Percentiles rank a stretch among this genome's conserved stretches.
These are phyloP conservation scores for Pogoniulus pusillus DNA, from an alignment of 2,797 vertebrate genomes.

Conservation along the genomic window DNA sequence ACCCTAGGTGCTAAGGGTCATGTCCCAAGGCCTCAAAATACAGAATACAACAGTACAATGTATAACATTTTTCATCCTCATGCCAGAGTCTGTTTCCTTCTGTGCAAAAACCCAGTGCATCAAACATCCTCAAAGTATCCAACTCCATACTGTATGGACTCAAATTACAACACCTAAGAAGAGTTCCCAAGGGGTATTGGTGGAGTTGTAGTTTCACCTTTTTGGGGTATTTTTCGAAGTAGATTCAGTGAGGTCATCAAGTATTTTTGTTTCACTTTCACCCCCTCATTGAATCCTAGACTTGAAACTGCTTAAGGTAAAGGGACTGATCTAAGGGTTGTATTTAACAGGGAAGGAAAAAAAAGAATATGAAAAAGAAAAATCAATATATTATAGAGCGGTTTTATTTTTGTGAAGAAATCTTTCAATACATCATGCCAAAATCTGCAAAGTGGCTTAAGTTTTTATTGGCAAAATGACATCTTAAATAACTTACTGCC, in stretches of 20 bases:
- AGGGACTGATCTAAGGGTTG: slow-evolving; percentile 35
- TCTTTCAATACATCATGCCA: slow-evolving; percentile 14
- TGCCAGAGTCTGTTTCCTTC: neutral
- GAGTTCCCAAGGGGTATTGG: neutral
- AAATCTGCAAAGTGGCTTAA: slow-evolving; percentile 20
- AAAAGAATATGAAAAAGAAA: neutral
- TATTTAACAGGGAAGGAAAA: slow-evolving; percentile 33
- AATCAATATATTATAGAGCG: slow-evolving; percentile 41
- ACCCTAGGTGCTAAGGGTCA: neutral
- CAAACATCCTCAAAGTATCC: neutral
- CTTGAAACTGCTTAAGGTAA: slow-evolving; percentile 24
- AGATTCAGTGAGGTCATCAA: slow-evolving; percentile 1
- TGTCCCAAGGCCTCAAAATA: slow-evolving; percentile 8
- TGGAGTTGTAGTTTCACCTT: neutral
- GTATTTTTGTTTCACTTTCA: slow-evolving; percentile 47
- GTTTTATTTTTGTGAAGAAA: slow-evolving; percentile 66
- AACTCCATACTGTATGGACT: neutral
- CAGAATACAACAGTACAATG: neutral
- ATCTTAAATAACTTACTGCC: slow-evolving; percentile 9
- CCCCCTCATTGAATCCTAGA: slow-evolving; percentile 18
- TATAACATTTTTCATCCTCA: neutral
- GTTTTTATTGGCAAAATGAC: slow-evolving; percentile 45
- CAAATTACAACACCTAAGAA: neutral
- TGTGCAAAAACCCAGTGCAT: neutral
- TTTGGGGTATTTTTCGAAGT: neutral